Percentiles rank a stretch among this genome's conserved stretches.
phyloP scores from a whole-genome alignment of 1,140 invertebrate genomes.

The Anastatus disparis region DNA sequence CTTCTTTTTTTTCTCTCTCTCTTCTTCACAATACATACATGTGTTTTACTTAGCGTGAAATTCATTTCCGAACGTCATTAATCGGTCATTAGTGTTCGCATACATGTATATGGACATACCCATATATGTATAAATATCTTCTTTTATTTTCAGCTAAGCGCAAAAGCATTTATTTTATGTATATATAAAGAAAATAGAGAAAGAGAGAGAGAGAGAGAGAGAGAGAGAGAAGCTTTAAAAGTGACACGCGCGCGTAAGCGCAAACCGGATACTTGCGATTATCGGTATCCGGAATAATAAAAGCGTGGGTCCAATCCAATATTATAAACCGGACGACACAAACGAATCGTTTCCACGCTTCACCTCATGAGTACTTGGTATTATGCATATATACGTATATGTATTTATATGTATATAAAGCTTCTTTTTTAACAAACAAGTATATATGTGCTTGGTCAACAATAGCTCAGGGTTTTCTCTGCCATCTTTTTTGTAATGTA shows the following conservation, averaged over 20 bases:
- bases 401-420: no score
- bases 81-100: slow-evolving; percentile 27
- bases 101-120: not conserved
- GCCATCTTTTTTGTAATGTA: no score
- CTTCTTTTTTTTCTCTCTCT: no score
- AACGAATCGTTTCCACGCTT: slow-evolving; percentile 66
- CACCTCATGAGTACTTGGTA: no score
- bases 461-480: slow-evolving; percentile 7
- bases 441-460: slow-evolving; percentile 20
- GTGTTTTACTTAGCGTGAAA: slow-evolving; percentile 17
- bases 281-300: slow-evolving; percentile 60
- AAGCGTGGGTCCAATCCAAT: no score
- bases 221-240: slow-evolving; percentile 17
- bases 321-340: slow-evolving; percentile 60
- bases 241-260: slow-evolving; percentile 55
- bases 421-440: not conserved
- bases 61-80: slow-evolving; percentile 38
- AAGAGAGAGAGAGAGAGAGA: no score
- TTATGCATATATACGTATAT: no score
- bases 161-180: no score
- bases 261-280: slow-evolving; percentile 64
- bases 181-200: no score
- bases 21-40: no score
- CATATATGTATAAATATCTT: not conserved
- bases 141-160: not conserved